Evolutionary conservation across 2,888 invertebrate species (phyloP).

Genomic region (Hydriomena furcata): DNA sequence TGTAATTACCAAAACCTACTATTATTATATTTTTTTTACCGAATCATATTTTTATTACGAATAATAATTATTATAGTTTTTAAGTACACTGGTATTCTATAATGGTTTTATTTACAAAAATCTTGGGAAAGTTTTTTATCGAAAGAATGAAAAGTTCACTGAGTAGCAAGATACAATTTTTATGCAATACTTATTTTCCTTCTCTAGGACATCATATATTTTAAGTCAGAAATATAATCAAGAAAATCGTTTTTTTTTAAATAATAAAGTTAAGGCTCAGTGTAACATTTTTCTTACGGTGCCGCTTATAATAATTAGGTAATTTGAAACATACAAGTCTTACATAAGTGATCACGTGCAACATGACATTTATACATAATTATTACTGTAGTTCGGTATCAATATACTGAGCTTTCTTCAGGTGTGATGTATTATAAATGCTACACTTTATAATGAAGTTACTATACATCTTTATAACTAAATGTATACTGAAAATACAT

Average conservation of each 20-base stretch:
- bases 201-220: too few species aligned
- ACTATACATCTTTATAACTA: conserved; percentile 57
- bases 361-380: conserved; percentile 30
- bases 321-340: not conserved
- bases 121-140: not conserved
- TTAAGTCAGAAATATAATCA: too few species aligned
- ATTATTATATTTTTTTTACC: too few species aligned
- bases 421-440: conserved; percentile 79
- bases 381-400: conserved; percentile 45
- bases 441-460: conserved; percentile 42
- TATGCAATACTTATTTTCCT: too few species aligned
- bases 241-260: too few species aligned
- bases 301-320: conserved; percentile 1
- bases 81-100: conserved; percentile 2
- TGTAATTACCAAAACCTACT: too few species aligned
- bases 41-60: not conserved
- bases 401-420: conserved; percentile 77
- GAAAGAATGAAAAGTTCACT: too few species aligned
- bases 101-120: conserved; percentile 1
- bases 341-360: conserved; percentile 9
- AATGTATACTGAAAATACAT: conserved; percentile 61
- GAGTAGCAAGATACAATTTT: too few species aligned
- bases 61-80: conserved; percentile 6
- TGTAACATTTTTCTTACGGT: not conserved
- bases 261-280: too few species aligned